Evolutionary conservation across 1,140 invertebrate genomes (phyloP).

Genomic region (Micrasema longulum): DNA sequence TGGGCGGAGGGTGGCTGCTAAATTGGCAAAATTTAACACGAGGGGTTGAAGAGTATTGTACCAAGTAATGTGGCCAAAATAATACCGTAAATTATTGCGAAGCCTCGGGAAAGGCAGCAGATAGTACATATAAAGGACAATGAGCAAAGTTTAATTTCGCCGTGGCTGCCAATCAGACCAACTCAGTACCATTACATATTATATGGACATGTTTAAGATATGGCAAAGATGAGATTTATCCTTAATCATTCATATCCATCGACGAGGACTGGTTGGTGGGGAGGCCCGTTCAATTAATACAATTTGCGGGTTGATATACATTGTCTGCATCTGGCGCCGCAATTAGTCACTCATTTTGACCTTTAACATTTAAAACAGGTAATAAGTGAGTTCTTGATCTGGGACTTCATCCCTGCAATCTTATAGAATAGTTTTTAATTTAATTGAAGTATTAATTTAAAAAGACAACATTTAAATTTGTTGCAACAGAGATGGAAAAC

Average conservation of each 20-base stretch:
- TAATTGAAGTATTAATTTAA: too few species aligned
- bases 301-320: constrained; percentile 7
- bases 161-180: constrained; percentile 14
- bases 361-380: too few species aligned
- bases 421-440: too few species aligned
- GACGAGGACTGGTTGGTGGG: constrained; percentile 8
- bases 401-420: too few species aligned
- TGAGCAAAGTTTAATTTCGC: constrained; percentile 51
- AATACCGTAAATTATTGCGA: constrained; percentile 49
- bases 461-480: too few species aligned
- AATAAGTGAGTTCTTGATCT: too few species aligned
- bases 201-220: constrained; percentile 16
- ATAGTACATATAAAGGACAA: constrained; percentile 45
- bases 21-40: constrained; percentile 28
- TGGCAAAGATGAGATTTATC: constrained; percentile 3
- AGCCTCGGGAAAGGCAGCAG: constrained; percentile 14
- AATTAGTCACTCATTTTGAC: too few species aligned
- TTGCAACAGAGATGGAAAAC: too few species aligned
- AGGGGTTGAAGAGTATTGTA: constrained; percentile 21
- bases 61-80: constrained; percentile 38
- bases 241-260: constrained; percentile 30
- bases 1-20: constrained; percentile 12
- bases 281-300: constrained; percentile 21
- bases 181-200: constrained; percentile 20
- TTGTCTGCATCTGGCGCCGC: too few species aligned